Conservation (phyloP, 2,888 invertebrate species). For the Eulithis testata region DNA sequence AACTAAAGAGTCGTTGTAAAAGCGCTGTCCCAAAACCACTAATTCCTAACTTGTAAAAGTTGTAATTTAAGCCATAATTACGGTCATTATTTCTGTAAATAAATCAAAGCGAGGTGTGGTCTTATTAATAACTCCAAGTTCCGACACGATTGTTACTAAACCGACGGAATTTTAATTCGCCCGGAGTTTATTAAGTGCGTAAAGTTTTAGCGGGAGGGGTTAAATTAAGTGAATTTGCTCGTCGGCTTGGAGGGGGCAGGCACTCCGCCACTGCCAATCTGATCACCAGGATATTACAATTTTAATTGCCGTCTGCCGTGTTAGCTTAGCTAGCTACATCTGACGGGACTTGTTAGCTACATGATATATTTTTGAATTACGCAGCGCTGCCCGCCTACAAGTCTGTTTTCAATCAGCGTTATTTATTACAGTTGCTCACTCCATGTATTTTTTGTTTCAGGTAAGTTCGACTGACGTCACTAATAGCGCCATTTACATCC, state of each 20-base stretch:
- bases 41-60: slow-evolving; percentile 48
- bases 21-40: neutral
- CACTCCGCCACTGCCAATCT: slow-evolving; percentile 59
- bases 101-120: slow-evolving; percentile 67
- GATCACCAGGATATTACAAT: slow-evolving; percentile 65
- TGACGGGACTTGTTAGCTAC: slow-evolving; percentile 28
- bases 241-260: slow-evolving; percentile 58
- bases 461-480: slow-evolving; percentile 60
- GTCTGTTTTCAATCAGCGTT: slow-evolving; percentile 8
- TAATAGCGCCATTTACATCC: slow-evolving; percentile 54
- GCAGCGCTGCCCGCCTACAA: slow-evolving; percentile 3
- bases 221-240: slow-evolving; percentile 78
- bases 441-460: slow-evolving; percentile 54
- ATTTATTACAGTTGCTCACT: slow-evolving; percentile 13
- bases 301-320: slow-evolving; percentile 56
- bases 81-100: slow-evolving; percentile 66
- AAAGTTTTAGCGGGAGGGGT: slow-evolving; percentile 77
- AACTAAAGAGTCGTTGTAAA: neutral
- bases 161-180: slow-evolving; percentile 82
- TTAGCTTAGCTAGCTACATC: slow-evolving; percentile 31
- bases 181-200: slow-evolving; percentile 82
- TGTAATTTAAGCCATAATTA: slow-evolving; percentile 64
- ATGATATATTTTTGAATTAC: slow-evolving; percentile 2
- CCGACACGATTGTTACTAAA: slow-evolving; percentile 79
- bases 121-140: slow-evolving; percentile 77